Evolutionary conservation across 2,113 vertebrate species (phyloP).

Genomic region (Thalassoma bifasciatum): DNA sequence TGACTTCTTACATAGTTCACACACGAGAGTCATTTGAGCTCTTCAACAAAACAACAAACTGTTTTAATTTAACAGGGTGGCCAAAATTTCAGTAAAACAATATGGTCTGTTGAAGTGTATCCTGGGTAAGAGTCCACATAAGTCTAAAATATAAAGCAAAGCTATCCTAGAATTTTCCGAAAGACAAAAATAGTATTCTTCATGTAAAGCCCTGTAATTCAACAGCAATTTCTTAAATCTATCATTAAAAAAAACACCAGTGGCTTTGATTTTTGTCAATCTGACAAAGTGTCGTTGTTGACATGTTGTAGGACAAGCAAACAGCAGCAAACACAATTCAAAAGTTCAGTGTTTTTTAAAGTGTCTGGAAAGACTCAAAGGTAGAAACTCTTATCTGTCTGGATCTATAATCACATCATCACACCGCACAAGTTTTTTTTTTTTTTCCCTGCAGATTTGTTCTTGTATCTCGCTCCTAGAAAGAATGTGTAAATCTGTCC

Average conservation of each 20-base stretch:
- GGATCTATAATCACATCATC: slow-evolving; percentile 63
- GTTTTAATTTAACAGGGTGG: no score
- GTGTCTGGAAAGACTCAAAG: slow-evolving; percentile 66
- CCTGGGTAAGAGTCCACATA: no score
- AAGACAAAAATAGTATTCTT: no score
- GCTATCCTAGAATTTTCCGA: no score
- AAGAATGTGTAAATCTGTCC: slow-evolving; percentile 70
- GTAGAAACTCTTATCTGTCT: slow-evolving; percentile 56
- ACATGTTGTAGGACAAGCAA: slow-evolving; percentile 8
- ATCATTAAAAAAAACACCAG: slow-evolving; percentile 10
- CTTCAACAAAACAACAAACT: no score
- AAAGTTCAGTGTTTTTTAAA: slow-evolving; percentile 71
- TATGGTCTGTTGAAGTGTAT: no score
- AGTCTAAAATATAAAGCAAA: no score
- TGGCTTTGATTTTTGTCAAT: slow-evolving; percentile 25
- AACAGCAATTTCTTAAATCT: slow-evolving; percentile 31
- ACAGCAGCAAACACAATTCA: slow-evolving; percentile 37
- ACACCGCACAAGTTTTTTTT: slow-evolving; percentile 62
- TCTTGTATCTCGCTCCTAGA: slow-evolving; percentile 53
- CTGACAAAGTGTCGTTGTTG: slow-evolving; percentile 19
- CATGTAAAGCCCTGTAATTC: background rate
- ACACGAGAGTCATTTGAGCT: no score
- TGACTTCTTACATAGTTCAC: no score
- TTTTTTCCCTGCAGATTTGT: slow-evolving; percentile 75
- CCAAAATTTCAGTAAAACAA: no score